These are phyloP conservation scores for Pseudeuparius sepicola DNA, from an alignment of 2,888 invertebrate species.

Conservation along the genomic window DNA sequence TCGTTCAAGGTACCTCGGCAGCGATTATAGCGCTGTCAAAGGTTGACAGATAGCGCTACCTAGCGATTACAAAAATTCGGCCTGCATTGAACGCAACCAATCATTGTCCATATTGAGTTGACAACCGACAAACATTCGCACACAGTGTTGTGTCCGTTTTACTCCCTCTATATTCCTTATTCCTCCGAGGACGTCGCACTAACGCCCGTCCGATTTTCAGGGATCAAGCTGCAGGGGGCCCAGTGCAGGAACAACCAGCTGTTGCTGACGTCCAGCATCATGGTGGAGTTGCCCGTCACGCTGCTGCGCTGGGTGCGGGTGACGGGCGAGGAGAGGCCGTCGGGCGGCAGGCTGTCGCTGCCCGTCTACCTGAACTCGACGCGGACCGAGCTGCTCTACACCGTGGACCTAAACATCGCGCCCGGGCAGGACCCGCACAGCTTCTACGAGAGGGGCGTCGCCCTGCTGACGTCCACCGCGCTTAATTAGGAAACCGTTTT, in stretches of 20 bases:
- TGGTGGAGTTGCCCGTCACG: conserved; percentile 86
- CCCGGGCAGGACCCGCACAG: conserved; percentile 87
- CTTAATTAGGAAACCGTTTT: too few species aligned
- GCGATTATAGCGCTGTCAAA: too few species aligned
- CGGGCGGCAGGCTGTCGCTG: conserved; percentile 65
- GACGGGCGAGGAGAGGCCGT: conserved; percentile 37
- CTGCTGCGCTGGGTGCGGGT: conserved; percentile 73
- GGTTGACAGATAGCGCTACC: too few species aligned
- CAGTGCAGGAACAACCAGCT: conserved; percentile 86
- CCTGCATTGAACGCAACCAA: too few species aligned
- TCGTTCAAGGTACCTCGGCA: too few species aligned
- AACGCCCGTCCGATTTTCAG: too few species aligned
- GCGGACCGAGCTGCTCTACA: conserved; percentile 88
- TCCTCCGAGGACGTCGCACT: too few species aligned
- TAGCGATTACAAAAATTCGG: too few species aligned
- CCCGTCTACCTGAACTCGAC: conserved; percentile 98
- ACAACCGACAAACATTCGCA: too few species aligned
- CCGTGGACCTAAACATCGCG: conserved; percentile 86
- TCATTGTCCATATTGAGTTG: too few species aligned
- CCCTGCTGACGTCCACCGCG: conserved; percentile 86
- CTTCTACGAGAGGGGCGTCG: conserved; percentile 98
- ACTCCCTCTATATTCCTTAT: too few species aligned
- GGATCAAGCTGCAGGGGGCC: conserved; percentile 93
- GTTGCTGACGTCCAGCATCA: conserved; percentile 84
- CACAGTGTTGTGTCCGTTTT: too few species aligned